Base-by-base conservation (phyloP, 2,797 vertebrate genomes). In the Ispidina lecontei region DNA sequence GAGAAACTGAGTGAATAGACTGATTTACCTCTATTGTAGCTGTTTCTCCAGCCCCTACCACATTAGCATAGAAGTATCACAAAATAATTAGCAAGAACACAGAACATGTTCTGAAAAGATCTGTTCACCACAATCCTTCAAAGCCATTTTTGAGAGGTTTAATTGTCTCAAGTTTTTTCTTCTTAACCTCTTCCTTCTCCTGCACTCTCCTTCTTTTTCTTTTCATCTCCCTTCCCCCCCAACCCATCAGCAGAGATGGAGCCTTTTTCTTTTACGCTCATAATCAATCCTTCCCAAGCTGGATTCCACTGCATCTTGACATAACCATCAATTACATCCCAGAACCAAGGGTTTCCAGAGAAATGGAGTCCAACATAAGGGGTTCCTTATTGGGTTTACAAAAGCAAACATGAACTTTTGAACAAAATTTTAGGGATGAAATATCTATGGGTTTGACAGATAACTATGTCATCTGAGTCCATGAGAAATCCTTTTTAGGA, bases 251-350 rank as follows among this genome's bases (percentile, higher is more conserved):
- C 16, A 8, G 72, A 92, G 86, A 93, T 59, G 74, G 14, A 91
- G 71, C 68, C 85, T 92, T 91, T 95, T 95, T 93, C 91, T 85
- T 95, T 95, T 92, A 94, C 31, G 12, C 91, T 92, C 54, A 64
- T 91, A 93, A 94, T 95, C 95, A 96, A 95, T 94, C 91, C 94
- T 94, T 87, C 55, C 65, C 52, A 6, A 89, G 78, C 86, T 85
- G 91, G 70, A 94, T 94, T 91, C 88, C 90, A 77, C 94, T 93
- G 75, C 83, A 90, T 91, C 84, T 93, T 94, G 93, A 96, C 93
- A 94, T 77, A 94, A 80, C 81, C 94, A 96, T 96, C 90, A 94
- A 96, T 95, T 94, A 94, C 84, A 31, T 94, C 82, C 86, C 75
- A 90, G 86, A 89, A 74, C 47, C 72, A 78, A 71, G 22, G 39